phyloP scores from a whole-genome alignment of 2,888 invertebrate genomes.

The Tetrapedia diversipes region DNA sequence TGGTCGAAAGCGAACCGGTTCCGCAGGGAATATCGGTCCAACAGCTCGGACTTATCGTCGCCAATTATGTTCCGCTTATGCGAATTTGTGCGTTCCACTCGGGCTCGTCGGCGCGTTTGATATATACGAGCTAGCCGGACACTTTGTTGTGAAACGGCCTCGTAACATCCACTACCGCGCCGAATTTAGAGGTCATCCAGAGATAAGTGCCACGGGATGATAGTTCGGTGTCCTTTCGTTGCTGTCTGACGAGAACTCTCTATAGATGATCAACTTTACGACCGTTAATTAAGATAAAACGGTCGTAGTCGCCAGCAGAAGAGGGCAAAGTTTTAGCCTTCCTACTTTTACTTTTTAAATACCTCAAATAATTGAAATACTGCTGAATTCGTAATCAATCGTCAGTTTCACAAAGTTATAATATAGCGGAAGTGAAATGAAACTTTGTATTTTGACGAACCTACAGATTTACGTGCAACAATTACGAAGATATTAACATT shows the following conservation, averaged over 20 bases:
- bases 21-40: not conserved
- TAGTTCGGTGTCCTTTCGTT: conserved; percentile 20
- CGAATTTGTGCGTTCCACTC: conserved; percentile 65
- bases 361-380: no score
- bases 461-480: no score
- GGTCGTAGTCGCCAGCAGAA: conserved; percentile 15
- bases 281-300: conserved; percentile 47
- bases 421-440: no score
- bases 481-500: no score
- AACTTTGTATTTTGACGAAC: no score
- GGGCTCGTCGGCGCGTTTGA: conserved; percentile 63
- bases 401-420: no score
- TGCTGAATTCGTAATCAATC: no score
- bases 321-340: not conserved
- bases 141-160: conserved; percentile 53
- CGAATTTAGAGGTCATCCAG: conserved; percentile 52
- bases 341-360: not conserved
- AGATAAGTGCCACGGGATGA: conserved; percentile 41
- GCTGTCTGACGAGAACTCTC: conserved; percentile 16
- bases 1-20: conserved; percentile 14
- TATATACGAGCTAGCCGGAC: conserved; percentile 42
- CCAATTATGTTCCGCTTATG: conserved; percentile 57
- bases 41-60: conserved; percentile 36
- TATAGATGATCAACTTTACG: conserved; percentile 45
- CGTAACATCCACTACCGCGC: conserved; percentile 52